A percentile compares a stretch with the other conserved stretches of the same genome.
phyloP scores from a whole-genome alignment of 2,797 vertebrate species.

The Siniperca undulata region DNA sequence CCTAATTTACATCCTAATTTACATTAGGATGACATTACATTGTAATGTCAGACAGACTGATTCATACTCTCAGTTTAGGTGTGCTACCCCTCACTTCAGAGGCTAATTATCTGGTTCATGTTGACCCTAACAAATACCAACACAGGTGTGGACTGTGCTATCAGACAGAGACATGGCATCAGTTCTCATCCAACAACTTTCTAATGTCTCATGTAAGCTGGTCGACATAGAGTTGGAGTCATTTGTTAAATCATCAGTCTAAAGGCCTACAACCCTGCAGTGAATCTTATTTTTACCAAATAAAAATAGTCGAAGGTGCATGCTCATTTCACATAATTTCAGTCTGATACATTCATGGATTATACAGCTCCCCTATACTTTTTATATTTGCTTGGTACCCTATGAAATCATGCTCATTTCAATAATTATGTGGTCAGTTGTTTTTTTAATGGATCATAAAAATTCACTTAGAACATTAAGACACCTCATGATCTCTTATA shows the following conservation, averaged over 20 bases:
- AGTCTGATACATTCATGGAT: background rate
- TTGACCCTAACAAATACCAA: constrained; percentile 7
- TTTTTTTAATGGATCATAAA: background rate
- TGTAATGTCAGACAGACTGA: background rate
- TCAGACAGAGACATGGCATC: background rate
- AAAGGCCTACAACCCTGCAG: background rate
- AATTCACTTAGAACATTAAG: background rate
- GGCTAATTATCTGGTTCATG: background rate
- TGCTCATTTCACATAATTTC: background rate
- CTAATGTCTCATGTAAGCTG: background rate
- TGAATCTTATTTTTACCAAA: background rate
- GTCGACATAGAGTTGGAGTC: background rate
- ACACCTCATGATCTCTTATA: no score
- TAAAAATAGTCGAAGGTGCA: background rate
- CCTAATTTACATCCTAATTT: no score
- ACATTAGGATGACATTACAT: no score
- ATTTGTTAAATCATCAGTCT: background rate
- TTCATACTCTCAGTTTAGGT: background rate
- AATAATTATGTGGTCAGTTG: background rate
- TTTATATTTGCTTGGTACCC: no score
- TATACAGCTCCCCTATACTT: background rate
- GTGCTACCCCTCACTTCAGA: no score
- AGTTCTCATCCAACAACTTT: background rate
- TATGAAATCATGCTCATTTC: background rate
- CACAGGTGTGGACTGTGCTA: background rate